These are phyloP conservation scores for Cataglyphis albicans DNA, from an alignment of 2,888 invertebrate species.

Conservation along the genomic window DNA sequence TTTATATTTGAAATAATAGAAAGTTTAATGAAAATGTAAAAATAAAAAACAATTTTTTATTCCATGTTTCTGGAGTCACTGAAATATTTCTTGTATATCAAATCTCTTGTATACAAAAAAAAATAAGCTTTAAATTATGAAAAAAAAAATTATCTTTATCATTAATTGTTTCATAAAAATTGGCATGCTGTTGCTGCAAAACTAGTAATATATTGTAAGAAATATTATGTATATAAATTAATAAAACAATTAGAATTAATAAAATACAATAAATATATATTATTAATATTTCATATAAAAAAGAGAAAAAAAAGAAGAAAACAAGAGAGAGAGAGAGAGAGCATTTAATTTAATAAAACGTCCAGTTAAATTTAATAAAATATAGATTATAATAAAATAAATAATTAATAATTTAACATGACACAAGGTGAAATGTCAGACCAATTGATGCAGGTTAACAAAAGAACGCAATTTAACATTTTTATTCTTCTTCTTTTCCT, in stretches of 20 bases:
- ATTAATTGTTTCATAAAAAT: neutral
- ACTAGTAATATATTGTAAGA: neutral
- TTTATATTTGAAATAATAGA: neutral
- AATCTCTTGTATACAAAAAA: neutral
- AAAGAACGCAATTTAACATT: neutral
- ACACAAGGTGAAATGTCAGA: neutral
- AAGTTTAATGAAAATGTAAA: slow-evolving; percentile 4
- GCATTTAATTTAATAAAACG: neutral
- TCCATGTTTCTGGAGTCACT: neutral
- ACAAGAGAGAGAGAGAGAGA: neutral
- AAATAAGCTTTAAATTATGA: neutral
- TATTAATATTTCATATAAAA: neutral
- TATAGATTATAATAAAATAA: neutral
- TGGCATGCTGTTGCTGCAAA: neutral
- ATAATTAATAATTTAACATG: neutral
- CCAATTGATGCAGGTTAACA: neutral
- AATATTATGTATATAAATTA: neutral
- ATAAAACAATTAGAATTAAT: neutral
- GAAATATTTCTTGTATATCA: neutral
- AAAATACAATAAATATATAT: neutral
- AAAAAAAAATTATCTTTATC: neutral
- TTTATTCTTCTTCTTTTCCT: neutral
- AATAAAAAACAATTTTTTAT: neutral
- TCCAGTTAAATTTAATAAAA: neutral
- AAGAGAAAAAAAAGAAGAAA: neutral